Base-by-base conservation (phyloP, 1,140 invertebrate species). In the Hycleus cichorii region DNA sequence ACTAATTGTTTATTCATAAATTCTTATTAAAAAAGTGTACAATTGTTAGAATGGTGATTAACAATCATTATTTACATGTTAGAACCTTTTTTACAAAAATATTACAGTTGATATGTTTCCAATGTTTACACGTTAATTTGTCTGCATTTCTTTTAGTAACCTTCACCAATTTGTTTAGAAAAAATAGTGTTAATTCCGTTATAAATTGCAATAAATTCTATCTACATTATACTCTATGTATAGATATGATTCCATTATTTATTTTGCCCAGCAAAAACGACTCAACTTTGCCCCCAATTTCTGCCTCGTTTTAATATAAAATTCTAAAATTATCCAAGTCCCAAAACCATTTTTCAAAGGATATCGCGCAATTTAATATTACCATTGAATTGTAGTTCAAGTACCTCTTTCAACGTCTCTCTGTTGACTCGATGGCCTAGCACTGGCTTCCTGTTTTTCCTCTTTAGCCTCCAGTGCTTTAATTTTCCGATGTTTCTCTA, bases 401-500 rank as follows among this genome's bases (percentile, higher is more conserved):
- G 62, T 58, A 8, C 63, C 63, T 51, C 63, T 57, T 58, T 68
- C 66, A 0, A 54, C 12, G 45, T 67, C 62, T 57, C 49, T 32
- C 40, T 39, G 12, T 44, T 55, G 11, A 43, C 9, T 43, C 46
- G 38, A 4, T 6, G 49, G 39, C 45, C 49, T 53, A 44, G 40
- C 49, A 48, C 51, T 26, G 50, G 52, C 44, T 56, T 53, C 49
- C 45, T 42, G 48, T 26, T 12, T 42, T 12, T 63, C 60, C 44
- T 63, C 63, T 8, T 65, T 55, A 8, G 51, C 52, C 61, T 70
- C 65, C 32, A 72, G 25, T 24, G 60, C 52, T 59, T 70, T 70
- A 25, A 69, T 57, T 62, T 68, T 69, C 46, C 62, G 62, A 51
- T 70, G 62, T 64, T 69, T 69, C 63, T 59, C 70, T 70, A 52